These are phyloP conservation scores for Noctuana brunneofusca DNA, from an alignment of 2,888 invertebrate species.

Conservation along the genomic window DNA sequence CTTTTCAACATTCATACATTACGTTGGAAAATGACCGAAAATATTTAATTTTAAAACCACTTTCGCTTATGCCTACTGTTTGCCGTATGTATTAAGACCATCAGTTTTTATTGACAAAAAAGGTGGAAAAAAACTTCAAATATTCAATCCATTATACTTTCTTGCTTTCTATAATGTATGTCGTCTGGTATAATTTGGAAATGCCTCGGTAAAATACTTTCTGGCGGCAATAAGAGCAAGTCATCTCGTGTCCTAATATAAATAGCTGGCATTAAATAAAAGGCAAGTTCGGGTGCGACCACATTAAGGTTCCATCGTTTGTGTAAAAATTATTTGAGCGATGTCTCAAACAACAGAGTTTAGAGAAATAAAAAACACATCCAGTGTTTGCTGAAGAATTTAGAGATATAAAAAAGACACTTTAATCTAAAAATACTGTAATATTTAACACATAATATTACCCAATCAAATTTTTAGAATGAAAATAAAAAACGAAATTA, in stretches of 20 bases:
- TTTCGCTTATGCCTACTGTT: not conserved
- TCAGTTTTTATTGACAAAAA: constrained; percentile 13
- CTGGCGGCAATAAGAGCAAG: constrained; percentile 61
- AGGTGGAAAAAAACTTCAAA: constrained; percentile 15
- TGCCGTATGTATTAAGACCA: not conserved
- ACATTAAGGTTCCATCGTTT: constrained; percentile 38
- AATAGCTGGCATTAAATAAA: constrained; percentile 55
- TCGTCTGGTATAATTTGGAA: constrained; percentile 62
- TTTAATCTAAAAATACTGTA: too few species aligned
- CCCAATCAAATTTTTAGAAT: too few species aligned
- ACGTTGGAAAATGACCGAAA: not conserved
- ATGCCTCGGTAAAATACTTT: constrained; percentile 53
- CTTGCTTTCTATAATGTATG: constrained; percentile 54
- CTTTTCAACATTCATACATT: not conserved
- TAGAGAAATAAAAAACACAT: too few species aligned
- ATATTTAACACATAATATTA: too few species aligned
- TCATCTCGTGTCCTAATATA: constrained; percentile 65
- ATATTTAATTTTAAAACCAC: not conserved
- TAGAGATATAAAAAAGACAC: too few species aligned
- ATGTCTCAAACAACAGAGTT: not conserved
- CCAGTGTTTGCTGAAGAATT: too few species aligned
- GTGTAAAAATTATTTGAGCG: not conserved
- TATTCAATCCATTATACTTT: constrained; percentile 37
- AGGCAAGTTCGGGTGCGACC: constrained; percentile 37
- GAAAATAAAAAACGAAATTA: too few species aligned